These are phyloP conservation scores for Drosophila tanythrix DNA, from an alignment of 2,888 invertebrate species.

Conservation along the genomic window DNA sequence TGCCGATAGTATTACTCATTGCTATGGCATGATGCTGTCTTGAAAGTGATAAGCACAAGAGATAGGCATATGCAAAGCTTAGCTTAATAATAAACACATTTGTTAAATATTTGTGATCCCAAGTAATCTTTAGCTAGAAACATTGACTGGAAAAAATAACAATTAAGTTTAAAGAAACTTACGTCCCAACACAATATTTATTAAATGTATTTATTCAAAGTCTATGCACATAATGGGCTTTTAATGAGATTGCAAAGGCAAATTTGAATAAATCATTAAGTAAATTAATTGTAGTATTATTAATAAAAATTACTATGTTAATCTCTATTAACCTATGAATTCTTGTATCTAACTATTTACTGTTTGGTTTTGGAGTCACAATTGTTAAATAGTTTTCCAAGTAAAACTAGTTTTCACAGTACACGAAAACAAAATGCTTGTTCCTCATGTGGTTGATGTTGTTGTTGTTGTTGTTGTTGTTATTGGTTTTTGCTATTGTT, in stretches of 20 bases:
- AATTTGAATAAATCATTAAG: neutral
- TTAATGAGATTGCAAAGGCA: neutral
- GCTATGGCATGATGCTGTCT: neutral
- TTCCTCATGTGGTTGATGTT: conserved; percentile 36
- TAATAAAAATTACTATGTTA: neutral
- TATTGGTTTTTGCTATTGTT: conserved; percentile 35
- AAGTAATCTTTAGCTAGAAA: neutral
- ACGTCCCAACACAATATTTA: neutral
- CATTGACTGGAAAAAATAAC: neutral
- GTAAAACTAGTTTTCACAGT: conserved; percentile 71
- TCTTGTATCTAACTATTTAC: conserved; percentile 7
- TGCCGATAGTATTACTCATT: conserved; percentile 26
- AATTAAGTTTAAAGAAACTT: neutral
- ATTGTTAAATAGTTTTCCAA: conserved; percentile 77
- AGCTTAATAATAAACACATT: neutral
- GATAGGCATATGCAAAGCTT: neutral
- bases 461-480: conserved; percentile 33
- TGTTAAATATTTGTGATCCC: neutral
- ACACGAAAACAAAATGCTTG: conserved; percentile 58
- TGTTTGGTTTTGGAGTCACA: conserved; percentile 43
- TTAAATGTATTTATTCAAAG: neutral
- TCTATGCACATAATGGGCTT: neutral
- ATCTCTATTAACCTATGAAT: neutral
- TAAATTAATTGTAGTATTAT: neutral
- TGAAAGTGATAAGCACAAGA: conserved; percentile 2